Base-by-base conservation (phyloP, 1,140 invertebrate genomes). In the Caenorhabditis latens region DNA sequence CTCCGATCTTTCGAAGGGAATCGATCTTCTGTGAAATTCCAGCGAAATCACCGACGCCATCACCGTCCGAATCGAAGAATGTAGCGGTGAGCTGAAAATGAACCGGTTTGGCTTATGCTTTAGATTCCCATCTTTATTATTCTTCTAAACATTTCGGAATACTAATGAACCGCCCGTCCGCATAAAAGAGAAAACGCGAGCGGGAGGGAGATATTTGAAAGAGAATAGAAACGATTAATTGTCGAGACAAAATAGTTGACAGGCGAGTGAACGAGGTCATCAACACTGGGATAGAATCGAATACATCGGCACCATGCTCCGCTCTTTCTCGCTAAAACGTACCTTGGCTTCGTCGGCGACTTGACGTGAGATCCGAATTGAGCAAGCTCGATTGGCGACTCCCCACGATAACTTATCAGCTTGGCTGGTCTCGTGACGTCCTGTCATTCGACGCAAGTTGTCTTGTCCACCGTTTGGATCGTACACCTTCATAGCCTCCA, bases 401-500 rank as follows among this genome's bases (percentile, higher is more conserved):
- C 92, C 95, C 53, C 93, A 94, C 91, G 95, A 95, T 92, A 97
- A 97, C 90, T 97, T 95, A 90, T 96, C 95, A 91, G 96, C 96
- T 42, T 95, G 96, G 58, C 96, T 93, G 1, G 96, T 97, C 92
- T 97, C 96, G 92, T 96, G 96, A 90, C 94, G 94, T 42, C 96
- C 96, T 21, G 96, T 96, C n/a, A 97, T 93, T 82, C 96, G 94
- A 91, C 96, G 95, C 91, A 95, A 95, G 92, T 97, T 97, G 93
- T 96, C 86, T 48, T 82, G 43, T 50, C 95, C 95, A 90, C 95
- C 95, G 84, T 95, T 95, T 5, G 96, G 96, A 92, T 98, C 96
- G 92, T 98, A 98, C 5, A 95, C 95, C 90, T 95, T 94, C 92
- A 98, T 98, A 91, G 98, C 97, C 87, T 95, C 95, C 88, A 95